Conservation (phyloP, 2,113 vertebrate species). For the Setophaga petechia region DNA sequence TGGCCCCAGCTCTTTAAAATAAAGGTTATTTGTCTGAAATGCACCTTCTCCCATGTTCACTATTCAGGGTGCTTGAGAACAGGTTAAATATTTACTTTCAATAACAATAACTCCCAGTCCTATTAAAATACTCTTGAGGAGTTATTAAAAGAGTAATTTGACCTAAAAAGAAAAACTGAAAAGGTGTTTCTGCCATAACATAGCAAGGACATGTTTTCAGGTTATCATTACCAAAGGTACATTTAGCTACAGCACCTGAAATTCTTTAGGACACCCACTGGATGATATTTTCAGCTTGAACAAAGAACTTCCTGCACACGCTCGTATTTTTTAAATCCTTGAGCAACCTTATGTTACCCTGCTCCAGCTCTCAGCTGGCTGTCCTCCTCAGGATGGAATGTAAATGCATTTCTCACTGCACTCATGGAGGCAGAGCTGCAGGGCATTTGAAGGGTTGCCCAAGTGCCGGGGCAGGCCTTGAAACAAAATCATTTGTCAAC, state of each 20-base stretch:
- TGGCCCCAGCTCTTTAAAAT: not conserved
- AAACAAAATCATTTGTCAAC: conserved; percentile 11
- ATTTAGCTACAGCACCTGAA: not conserved
- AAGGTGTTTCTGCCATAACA: not conserved
- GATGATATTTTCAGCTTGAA: not conserved
- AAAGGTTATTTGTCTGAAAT: not conserved
- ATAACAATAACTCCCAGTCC: not conserved
- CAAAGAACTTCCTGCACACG: not conserved
- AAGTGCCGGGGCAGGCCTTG: not conserved
- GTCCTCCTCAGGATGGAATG: not conserved
- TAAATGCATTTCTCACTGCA: not conserved
- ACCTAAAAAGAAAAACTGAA: not conserved
- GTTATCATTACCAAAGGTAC: not conserved
- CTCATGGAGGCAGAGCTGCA: not conserved
- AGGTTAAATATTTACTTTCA: not conserved
- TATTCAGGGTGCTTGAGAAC: not conserved
- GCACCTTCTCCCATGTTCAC: not conserved
- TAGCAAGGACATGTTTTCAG: not conserved
- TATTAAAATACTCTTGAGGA: not conserved
- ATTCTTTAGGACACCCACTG: not conserved
- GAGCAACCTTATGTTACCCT: not conserved
- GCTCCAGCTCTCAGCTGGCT: not conserved
- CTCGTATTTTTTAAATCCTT: not conserved
- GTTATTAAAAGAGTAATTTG: not conserved
- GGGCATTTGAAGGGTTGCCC: not conserved